Evolutionary conservation across 1,140 invertebrate genomes (phyloP), one percentile per base, ranked within the genome.

Genomic region (Micrasema minimum): DNA sequence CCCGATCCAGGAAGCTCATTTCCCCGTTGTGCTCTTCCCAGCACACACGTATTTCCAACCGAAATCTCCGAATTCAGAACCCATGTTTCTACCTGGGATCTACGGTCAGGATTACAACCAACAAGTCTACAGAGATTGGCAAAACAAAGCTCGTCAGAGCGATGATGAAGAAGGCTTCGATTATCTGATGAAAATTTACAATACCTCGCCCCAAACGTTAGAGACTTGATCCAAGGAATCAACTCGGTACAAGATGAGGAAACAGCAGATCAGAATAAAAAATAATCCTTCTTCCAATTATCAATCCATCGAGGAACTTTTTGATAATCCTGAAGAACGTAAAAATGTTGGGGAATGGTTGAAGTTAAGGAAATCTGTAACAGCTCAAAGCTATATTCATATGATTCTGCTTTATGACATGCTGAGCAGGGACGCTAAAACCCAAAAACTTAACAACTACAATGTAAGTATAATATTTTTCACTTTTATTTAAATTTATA

Each of bases 381-480:
- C 2, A 80, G 83, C 57, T 38, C 69, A 71, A 37, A 50, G 65
- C 16, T 35, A 68, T 3, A 71, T 75, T 26, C 69, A 75, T 41
- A 68, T 88, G 41, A 65, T 87, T 35, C 77, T 86, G 9, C 69
- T 88, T 20, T 88, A 87, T 69, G 87, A 88, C 77, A 78, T 85
- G 1, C 72, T 88, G 16, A 87, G 85, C 75, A 83, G 86, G 67
- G 87, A 88, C 62, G 81, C 85, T 0, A 88, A 87, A 77, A 84
- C 80, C 38, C 79, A 87, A 61, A 80, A 80, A 35, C 78, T 87
- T 1, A 85, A 83, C 45, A 85, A 85, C 74, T 87, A 82, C 75
- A 79, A 78, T 69, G 86, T 87, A 77, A 82, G 81, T 80, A 71
- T 38, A n/a, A 31, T 4, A 16, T 6, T 16, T 14, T n/a, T n/a